Base-by-base conservation (phyloP, 2,888 invertebrate genomes). In the Escarpia spicata region DNA sequence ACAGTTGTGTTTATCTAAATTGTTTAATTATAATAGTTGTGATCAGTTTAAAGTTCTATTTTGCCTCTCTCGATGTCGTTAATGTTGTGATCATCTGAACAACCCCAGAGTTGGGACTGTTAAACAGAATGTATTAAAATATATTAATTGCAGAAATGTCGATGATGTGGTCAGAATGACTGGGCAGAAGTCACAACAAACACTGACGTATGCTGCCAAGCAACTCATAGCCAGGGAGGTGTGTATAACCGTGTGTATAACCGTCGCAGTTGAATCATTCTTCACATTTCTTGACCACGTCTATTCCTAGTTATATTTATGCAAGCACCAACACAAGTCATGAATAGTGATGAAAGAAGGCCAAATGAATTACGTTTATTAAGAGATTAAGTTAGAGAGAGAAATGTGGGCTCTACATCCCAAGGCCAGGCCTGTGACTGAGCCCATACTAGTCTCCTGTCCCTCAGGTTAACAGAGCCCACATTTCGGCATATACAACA, bases 221-320 rank as follows among this genome's bases (percentile, higher is more conserved):
- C 98, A 99, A 95, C 97, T 98, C 91, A 97, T 99, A 93, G 97
- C 98, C 0, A 97, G 98, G 92, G 98, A 98, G 97, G 96, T 97
- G 93, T 92, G 93, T 94, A 52, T 75, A 26, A 2, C 52, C 12
- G 4, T 52, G 15, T 52, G 2, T 52, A 52, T 52, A 52, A 75
- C 75, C 75, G 19, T 26, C 75, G 19, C 19, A 6, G 26, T 19
- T 19, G 26, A 26, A 75, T 19, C 75, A 19, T 12, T 75, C 19
- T 75, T 75, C 75, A 6, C 19, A 12, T 60, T 60, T 75, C 15
- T 75, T 26, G 26, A 75, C 75, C n/a, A n/a, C n/a, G n/a, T n/a
- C n/a, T n/a, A n/a, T n/a, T n/a, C n/a, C n/a, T n/a, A n/a, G n/a
- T n/a, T n/a, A n/a, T n/a, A n/a, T n/a, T n/a, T n/a, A n/a, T n/a